Evolutionary conservation across 2,113 vertebrate genomes (phyloP).

Genomic region (Tragelaphus buxtoni): DNA sequence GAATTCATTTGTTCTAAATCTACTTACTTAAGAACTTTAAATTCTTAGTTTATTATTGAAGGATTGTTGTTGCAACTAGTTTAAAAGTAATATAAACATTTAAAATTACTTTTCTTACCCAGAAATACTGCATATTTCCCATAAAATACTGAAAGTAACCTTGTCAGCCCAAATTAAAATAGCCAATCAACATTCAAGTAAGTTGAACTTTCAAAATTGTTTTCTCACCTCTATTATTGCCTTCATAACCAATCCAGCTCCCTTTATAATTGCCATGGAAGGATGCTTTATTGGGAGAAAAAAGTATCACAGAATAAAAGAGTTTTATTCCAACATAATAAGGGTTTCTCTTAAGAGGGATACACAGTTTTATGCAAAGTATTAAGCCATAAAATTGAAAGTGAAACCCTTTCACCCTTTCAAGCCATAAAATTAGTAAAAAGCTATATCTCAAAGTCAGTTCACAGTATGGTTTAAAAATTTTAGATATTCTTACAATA

Average conservation of each 20-base stretch:
- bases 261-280: constrained; percentile 99
- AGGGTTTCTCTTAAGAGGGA: not conserved
- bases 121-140: not conserved
- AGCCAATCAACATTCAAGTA: not conserved
- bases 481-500: not conserved
- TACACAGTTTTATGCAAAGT: not conserved
- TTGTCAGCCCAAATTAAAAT: not conserved
- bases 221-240: constrained; percentile 97
- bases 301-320: not conserved
- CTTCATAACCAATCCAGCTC: constrained; percentile 99
- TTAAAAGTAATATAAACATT: constrained; percentile 46
- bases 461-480: not conserved
- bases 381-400: not conserved
- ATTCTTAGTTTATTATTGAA: not conserved
- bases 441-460: not conserved
- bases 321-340: not conserved
- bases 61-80: not conserved
- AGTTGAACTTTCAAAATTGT: constrained; percentile 37
- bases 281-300: constrained; percentile 86
- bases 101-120: constrained; percentile 36
- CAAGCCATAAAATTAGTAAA: not conserved
- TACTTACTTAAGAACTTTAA: not conserved
- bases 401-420: not conserved
- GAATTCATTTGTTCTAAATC: not conserved
- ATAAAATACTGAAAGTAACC: not conserved